Evolutionary conservation across 1,140 invertebrate genomes (phyloP), one percentile per base, ranked within the genome.

Genomic region (Atta colombica): DNA sequence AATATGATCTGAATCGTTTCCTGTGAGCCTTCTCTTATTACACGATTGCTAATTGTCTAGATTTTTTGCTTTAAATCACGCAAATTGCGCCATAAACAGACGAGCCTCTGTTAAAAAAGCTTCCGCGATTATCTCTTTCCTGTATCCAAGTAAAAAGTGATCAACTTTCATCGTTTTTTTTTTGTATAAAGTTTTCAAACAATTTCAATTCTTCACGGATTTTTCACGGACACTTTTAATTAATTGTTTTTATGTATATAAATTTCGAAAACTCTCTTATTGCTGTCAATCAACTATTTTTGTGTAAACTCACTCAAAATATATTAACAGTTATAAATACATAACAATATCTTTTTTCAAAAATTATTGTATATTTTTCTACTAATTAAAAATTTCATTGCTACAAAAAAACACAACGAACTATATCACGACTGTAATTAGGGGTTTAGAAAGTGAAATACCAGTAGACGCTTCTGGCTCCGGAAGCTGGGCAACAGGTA

Each of bases 401-500:
- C 7, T 63, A n/a, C 35, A 25, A 6, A 18, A 65, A 63, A 49
- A 63, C 1, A 8, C 16, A 14, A n/a, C 45, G 35, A 45, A 77
- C 5, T 25, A 16, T 8, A 61, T 65, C 16, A 12, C 14, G 16
- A 0, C 0, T 28, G 39, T 45, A n/a, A 78, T 66, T 66, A 51
- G 6, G 14, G 6, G 3, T 77, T 63, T 63, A 65, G 28, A 75
- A 31, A 84, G 49, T 25, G 39, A 84, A 77, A 84, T 77, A 63
- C 49, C 71, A 65, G n/a, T 61, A 28, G 86, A 58, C 49, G 49
- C 49, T 55, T 63, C 49, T 51, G 55, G 28, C 51, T 58, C 68
- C 85, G 87, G 77, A 84, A 88, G 65, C 55, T 66, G 75, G 86
- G 71, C 86, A 85, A 87, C 87, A 87, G 72, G 72, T 89, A 87